Conservation (phyloP, 35 echinoderm and acorn worm genomes). For the Holothuria glaberrima region DNA sequence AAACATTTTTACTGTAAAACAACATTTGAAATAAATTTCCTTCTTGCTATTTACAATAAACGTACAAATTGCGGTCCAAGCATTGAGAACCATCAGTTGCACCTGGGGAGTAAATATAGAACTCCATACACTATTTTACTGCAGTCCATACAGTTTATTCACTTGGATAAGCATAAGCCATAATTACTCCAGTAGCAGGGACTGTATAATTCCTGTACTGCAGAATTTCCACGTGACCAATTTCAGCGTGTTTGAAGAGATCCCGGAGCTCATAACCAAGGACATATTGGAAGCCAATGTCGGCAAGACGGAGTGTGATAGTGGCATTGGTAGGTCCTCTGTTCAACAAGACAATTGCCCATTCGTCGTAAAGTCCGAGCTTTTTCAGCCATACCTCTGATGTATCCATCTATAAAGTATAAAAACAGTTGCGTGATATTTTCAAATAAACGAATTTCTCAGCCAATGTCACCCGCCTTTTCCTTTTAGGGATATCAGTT, state of each 20-base stretch:
- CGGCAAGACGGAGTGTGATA: constrained; percentile 23
- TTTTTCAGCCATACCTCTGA: constrained; percentile 51
- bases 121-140: too few species aligned
- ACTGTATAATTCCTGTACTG: constrained; percentile 35
- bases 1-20: too few species aligned
- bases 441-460: neutral
- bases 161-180: constrained; percentile 65
- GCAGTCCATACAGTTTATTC: constrained; percentile 12
- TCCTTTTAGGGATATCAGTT: neutral
- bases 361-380: constrained; percentile 41
- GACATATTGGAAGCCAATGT: constrained; percentile 59
- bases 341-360: constrained; percentile 52
- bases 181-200: constrained; percentile 46
- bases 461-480: neutral
- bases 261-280: constrained; percentile 57
- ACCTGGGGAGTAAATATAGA: too few species aligned
- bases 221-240: constrained; percentile 45
- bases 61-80: too few species aligned
- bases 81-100: too few species aligned
- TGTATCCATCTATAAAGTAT: constrained; percentile 1
- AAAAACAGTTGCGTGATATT: neutral
- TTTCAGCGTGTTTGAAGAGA: constrained; percentile 57
- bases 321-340: neutral
- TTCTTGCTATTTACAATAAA: too few species aligned
- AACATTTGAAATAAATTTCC: too few species aligned